A percentile compares a stretch with the other conserved stretches of the same genome.
Evolutionary conservation across 1,140 invertebrate genomes (phyloP).

Genomic region (Caenorhabditis tropicalis): DNA sequence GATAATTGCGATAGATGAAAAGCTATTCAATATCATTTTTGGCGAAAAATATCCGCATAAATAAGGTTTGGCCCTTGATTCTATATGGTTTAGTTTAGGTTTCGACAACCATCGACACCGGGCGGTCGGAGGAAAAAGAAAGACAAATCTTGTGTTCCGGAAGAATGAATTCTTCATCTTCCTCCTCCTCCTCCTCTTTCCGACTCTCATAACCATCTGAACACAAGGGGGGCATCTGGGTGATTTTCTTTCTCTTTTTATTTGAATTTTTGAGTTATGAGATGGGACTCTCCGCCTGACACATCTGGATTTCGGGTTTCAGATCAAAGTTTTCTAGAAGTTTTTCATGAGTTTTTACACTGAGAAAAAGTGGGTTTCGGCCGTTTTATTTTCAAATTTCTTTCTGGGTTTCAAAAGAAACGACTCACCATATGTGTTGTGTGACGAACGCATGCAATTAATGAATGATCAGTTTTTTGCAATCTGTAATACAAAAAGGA

Average conservation of each 20-base stretch:
- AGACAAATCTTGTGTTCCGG: background rate
- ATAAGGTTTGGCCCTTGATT: too few relatives aligned
- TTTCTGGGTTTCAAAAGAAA: background rate
- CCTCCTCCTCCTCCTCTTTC: too few relatives aligned
- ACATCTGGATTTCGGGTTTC: background rate
- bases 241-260: background rate
- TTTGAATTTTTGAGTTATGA: background rate
- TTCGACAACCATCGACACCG: too few relatives aligned
- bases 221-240: too few relatives aligned
- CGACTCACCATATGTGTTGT: background rate
- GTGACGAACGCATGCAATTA: conserved; percentile 12
- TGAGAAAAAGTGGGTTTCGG: too few relatives aligned
- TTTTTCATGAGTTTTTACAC: background rate
- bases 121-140: background rate
- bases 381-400: background rate
- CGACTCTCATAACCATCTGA: conserved; percentile 1
- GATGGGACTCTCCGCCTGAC: background rate
- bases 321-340: background rate
- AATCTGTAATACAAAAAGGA: conserved; percentile 24
- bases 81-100: background rate
- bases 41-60: too few relatives aligned
- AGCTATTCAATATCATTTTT: too few relatives aligned
- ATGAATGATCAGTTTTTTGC: conserved; percentile 8
- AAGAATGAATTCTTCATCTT: background rate
- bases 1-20: too few relatives aligned